phyloP scores from a whole-genome alignment of 2,113 vertebrate species.

The Caracal caracal region DNA sequence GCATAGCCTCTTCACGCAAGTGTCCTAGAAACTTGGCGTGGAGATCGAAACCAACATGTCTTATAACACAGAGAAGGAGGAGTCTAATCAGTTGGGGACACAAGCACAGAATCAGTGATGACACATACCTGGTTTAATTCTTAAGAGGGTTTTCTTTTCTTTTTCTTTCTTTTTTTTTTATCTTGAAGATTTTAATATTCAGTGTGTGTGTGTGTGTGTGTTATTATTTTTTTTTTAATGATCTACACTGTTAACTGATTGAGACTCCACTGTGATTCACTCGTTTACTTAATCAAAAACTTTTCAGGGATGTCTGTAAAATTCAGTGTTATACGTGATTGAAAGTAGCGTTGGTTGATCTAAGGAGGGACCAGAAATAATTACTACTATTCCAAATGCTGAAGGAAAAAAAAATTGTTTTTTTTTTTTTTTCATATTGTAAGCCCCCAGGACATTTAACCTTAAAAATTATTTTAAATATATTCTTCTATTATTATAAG shows the following conservation, averaged over 20 bases:
- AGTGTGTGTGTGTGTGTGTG: slow-evolving; percentile 36
- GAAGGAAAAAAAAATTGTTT: slow-evolving; percentile 67
- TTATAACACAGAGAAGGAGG: slow-evolving; percentile 63
- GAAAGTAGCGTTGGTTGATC: slow-evolving; percentile 80
- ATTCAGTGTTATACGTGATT: slow-evolving; percentile 71
- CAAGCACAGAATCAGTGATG: slow-evolving; percentile 66
- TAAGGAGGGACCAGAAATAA: slow-evolving; percentile 80
- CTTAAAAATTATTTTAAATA: slow-evolving; percentile 66
- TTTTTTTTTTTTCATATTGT: slow-evolving; percentile 18
- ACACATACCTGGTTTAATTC: slow-evolving; percentile 43
- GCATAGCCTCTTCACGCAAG: slow-evolving; percentile 36
- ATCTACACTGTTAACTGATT: slow-evolving; percentile 79
- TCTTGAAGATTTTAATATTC: slow-evolving; percentile 76
- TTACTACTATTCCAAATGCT: slow-evolving; percentile 82
- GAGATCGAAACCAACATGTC: slow-evolving; percentile 61
- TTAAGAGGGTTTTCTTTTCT: not conserved
- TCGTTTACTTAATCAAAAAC: slow-evolving; percentile 83
- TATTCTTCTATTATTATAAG: slow-evolving; percentile 68
- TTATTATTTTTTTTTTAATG: slow-evolving; percentile 64
- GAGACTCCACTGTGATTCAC: slow-evolving; percentile 87
- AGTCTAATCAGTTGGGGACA: slow-evolving; percentile 68
- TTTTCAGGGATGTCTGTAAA: slow-evolving; percentile 82
- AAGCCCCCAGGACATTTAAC: slow-evolving; percentile 38
- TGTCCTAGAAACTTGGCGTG: slow-evolving; percentile 65
- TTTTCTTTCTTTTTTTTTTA: slow-evolving; percentile 22